Percentiles rank a stretch among this genome's conserved stretches.
Conservation (phyloP, 2,113 vertebrate genomes). For the Coreoperca whiteheadi region DNA sequence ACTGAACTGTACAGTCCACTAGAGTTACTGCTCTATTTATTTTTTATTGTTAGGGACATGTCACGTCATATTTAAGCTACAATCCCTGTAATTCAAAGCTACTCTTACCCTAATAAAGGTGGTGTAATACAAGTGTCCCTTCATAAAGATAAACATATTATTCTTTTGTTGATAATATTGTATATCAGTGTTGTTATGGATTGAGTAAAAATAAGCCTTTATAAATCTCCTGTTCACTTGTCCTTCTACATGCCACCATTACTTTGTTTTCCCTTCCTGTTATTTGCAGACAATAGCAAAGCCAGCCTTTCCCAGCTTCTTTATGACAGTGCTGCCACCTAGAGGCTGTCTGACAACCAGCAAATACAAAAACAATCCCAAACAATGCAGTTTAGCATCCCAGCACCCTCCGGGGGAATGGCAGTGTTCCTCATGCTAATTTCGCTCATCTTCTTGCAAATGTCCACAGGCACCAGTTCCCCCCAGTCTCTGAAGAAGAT, state of each 20-base stretch:
- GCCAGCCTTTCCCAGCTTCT: constrained; percentile 1
- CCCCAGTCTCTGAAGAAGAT: constrained; percentile 99
- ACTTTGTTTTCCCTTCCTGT: constrained; percentile 17
- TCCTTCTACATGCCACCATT: background rate
- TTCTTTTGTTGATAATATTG: background rate
- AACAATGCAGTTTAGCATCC: constrained; percentile 57
- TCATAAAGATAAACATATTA: background rate
- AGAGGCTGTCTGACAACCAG: constrained; percentile 35
- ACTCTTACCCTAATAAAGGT: background rate
- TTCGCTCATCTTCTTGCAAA: constrained; percentile 44
- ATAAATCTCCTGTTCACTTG: background rate
- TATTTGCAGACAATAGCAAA: constrained; percentile 50
- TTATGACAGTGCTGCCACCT: constrained; percentile 64
- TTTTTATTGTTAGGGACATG: background rate
- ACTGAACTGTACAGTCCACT: background rate
- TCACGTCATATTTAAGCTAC: background rate
- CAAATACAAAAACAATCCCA: constrained; percentile 32
- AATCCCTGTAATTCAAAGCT: background rate
- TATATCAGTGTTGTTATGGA: background rate
- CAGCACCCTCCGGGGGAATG: background rate
- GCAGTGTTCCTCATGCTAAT: constrained; percentile 50
- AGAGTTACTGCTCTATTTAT: background rate
- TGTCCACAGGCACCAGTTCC: constrained; percentile 92
- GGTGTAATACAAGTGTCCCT: background rate
- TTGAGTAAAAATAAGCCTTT: background rate